Base-by-base conservation (phyloP, 2,888 invertebrate genomes). In the Eupithecia dodoneata region DNA sequence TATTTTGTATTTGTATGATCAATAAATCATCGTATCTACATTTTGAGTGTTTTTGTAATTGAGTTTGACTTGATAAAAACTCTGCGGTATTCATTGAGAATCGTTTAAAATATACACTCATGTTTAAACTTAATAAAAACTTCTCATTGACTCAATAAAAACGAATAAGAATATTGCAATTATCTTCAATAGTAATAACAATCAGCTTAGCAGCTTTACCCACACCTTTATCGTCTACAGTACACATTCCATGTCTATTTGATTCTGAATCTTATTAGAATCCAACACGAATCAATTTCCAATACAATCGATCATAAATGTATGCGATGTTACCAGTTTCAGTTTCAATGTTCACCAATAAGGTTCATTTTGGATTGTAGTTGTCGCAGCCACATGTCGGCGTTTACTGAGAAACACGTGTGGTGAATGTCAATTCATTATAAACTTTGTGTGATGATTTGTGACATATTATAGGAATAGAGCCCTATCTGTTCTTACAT, bases 401-500 rank as follows among this genome's bases (percentile, higher is more conserved):
- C 85, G 84, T 80, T 83, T 82, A 81, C 81, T 83, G 80, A 80
- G 84, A 82, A 86, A 86, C 94, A 94, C 93, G 93, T 94, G 94
- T 93, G 90, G 87, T 87, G 94, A 94, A 94, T 94, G 93, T 94
- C 94, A 94, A 94, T 94, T 94, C 93, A 94, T 94, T 94, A 94
- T 90, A 93, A 94, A 94, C 93, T 94, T 94, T 92, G 92, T 93
- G 92, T 90, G 93, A 94, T 94, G 94, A 94, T 94, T 94, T 94
- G 94, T 94, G 94, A 94, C 94, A 92, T 93, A 92, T 93, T 93
- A 93, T 93, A 90, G 90, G 88, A 90, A 94, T 92, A 93, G 91
- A 89, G 90, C 88, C 87, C 88, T 94, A 91, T 93, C 92, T 93
- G 92, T 93, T 91, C 87, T 87, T 86, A 85, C 88, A 87, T 89